Evolutionary conservation across 1,140 invertebrate species (phyloP), one percentile per base, ranked within the genome.

Genomic region (Hylyphantes graminicola): DNA sequence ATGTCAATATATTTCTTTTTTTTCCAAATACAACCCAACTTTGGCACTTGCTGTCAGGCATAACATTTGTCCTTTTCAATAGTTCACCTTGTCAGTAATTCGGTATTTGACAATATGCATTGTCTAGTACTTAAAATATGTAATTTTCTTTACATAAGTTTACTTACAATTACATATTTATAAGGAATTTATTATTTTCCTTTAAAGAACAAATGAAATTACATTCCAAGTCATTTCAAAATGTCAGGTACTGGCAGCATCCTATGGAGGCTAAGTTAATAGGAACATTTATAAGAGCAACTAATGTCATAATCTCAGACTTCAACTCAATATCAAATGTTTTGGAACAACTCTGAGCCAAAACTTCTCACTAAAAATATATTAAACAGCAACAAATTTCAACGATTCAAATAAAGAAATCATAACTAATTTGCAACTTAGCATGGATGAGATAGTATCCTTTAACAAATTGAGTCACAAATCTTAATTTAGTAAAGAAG

Each of bases 181-280:
- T 51, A 63, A 54, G 70, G 61, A n/a, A 35, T 13, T 19, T 13
- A 15, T 51, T 13, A 74, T 65, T 83, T 17, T 17, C 19, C 21
- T 63, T 21, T 65, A 19, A 10, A 83, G 54, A n/a, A 78, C 21
- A 19, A 85, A 70, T n/a, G 51, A 75, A 75, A 77, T 67, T 61
- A 51, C 73, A 85, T 70, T 85, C 82, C 73, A 73, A 76, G 82
- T 59, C 64, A 85, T 77, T 85, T 77, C 55, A 85, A 65, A 65
- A 76, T 85, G 35, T 85, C 82, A 85, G 82, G 82, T 85, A 85
- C 82, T 19, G 82, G 74, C 82, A 85, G 82, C 73, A 85, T 85
- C 61, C 63, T 67, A 70, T 67, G 53, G 74, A 68, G 82, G 82
- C 65, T 74, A 77, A 77, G 82, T 85, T 59, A 77, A 85, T 85